These are phyloP conservation scores for Rhyacichthys aspro DNA, from an alignment of 2,797 vertebrate genomes.

Conservation along the genomic window DNA sequence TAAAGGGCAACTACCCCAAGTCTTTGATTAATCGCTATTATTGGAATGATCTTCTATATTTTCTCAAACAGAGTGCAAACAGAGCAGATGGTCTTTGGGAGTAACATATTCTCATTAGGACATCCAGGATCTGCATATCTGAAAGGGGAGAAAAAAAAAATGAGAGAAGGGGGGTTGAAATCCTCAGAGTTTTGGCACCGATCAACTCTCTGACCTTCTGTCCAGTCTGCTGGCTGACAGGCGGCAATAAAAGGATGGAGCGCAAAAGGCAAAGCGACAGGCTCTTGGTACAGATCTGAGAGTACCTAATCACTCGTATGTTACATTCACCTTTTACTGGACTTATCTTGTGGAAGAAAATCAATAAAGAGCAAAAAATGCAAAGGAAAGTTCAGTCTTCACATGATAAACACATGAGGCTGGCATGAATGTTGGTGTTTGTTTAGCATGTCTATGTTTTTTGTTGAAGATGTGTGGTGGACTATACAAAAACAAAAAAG, in stretches of 20 bases:
- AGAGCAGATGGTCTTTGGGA: slow-evolving; percentile 83
- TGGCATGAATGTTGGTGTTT: no score
- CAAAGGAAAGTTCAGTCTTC: background rate
- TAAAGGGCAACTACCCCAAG: slow-evolving; percentile 56
- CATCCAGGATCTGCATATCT: slow-evolving; percentile 77
- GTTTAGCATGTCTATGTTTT: no score
- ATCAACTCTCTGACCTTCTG: slow-evolving; percentile 82
- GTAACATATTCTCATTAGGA: slow-evolving; percentile 81
- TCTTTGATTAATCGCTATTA: slow-evolving; percentile 73
- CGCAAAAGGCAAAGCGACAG: slow-evolving; percentile 60
- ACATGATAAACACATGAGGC: no score
- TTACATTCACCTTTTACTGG: slow-evolving; percentile 59
- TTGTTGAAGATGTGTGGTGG: no score
- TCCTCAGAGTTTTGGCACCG: slow-evolving; percentile 80
- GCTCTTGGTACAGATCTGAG: slow-evolving; percentile 55
- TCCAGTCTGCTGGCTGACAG: slow-evolving; percentile 75
- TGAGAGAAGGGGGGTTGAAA: slow-evolving; percentile 57
- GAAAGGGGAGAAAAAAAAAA: slow-evolving; percentile 53
- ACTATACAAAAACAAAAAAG: no score
- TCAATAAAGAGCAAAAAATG: slow-evolving; percentile 19
- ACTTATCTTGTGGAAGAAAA: slow-evolving; percentile 37
- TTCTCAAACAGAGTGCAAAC: slow-evolving; percentile 62
- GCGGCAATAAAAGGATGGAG: slow-evolving; percentile 66
- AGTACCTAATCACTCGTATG: slow-evolving; percentile 54
- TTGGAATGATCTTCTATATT: slow-evolving; percentile 70